A percentile compares a stretch with the other conserved stretches of the same genome.
phyloP scores from a whole-genome alignment of 2,113 vertebrate species.

The Rhea americana region DNA sequence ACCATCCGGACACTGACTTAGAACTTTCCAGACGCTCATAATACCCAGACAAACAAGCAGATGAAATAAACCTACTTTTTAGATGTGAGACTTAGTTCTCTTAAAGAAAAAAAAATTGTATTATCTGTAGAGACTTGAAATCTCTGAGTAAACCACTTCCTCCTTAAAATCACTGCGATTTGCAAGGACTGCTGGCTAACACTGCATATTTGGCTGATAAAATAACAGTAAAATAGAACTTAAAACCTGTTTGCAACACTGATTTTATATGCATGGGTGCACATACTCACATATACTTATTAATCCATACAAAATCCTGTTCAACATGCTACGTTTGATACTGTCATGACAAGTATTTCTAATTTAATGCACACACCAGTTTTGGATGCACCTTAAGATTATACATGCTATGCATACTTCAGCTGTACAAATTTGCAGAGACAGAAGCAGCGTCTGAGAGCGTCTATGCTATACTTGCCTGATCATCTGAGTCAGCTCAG shows the following conservation, averaged over 20 bases:
- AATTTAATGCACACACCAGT: background rate
- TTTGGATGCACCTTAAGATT: slow-evolving; percentile 8
- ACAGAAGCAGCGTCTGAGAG: background rate
- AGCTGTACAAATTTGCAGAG: background rate
- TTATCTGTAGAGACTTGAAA: slow-evolving; percentile 16
- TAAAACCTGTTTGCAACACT: background rate
- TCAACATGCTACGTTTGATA: background rate
- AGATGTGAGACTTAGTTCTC: slow-evolving; percentile 31
- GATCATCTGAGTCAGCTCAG: slow-evolving; percentile 15
- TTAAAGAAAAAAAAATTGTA: slow-evolving; percentile 33
- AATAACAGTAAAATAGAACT: background rate
- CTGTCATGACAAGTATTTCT: background rate
- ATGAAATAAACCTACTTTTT: slow-evolving; percentile 13
- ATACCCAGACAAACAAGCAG: background rate
- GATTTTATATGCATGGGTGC: background rate
- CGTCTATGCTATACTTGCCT: background rate
- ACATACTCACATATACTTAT: background rate
- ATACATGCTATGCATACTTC: background rate
- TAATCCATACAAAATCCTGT: background rate
- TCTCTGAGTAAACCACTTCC: background rate
- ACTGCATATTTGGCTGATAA: background rate
- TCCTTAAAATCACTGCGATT: slow-evolving; percentile 40
- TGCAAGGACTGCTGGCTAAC: background rate
- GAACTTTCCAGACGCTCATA: slow-evolving; percentile 9
- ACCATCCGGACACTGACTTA: background rate